Evolutionary conservation across 2,113 vertebrate species (phyloP).

Genomic region (Mandrillus leucophaeus): DNA sequence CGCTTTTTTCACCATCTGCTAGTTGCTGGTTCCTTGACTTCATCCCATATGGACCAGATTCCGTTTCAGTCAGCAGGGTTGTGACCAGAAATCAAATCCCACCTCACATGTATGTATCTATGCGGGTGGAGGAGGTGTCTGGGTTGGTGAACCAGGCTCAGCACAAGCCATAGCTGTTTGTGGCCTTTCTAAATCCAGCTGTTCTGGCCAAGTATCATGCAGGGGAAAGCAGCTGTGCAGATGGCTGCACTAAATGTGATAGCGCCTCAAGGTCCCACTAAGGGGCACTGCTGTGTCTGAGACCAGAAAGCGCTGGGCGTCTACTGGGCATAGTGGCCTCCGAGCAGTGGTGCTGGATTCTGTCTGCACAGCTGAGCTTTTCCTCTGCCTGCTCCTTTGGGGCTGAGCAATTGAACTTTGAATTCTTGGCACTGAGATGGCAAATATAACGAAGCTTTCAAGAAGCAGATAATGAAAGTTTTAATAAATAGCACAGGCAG

Average conservation of each 20-base stretch:
- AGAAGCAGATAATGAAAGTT: conserved; percentile 15
- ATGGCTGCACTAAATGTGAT: not conserved
- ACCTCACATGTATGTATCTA: not conserved
- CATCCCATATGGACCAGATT: too few species aligned
- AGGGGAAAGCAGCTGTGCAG: not conserved
- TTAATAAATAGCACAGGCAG: not conserved
- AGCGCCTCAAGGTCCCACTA: not conserved
- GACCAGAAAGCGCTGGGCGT: not conserved
- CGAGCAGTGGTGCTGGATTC: not conserved
- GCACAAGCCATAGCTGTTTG: not conserved
- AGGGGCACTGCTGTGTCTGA: not conserved
- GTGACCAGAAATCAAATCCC: too few species aligned
- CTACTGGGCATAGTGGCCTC: not conserved
- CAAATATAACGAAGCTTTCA: not conserved
- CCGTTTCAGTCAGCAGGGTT: too few species aligned
- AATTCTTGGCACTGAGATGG: not conserved
- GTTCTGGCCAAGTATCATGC: not conserved
- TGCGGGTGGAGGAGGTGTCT: not conserved
- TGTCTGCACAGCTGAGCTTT: not conserved
- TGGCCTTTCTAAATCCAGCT: not conserved
- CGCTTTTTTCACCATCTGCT: too few species aligned
- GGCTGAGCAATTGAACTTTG: not conserved
- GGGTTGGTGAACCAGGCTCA: not conserved
- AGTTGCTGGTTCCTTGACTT: too few species aligned
- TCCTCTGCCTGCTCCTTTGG: not conserved